phyloP scores from a whole-genome alignment of 1,140 invertebrate genomes.

The Dinothrombium tinctorium region DNA sequence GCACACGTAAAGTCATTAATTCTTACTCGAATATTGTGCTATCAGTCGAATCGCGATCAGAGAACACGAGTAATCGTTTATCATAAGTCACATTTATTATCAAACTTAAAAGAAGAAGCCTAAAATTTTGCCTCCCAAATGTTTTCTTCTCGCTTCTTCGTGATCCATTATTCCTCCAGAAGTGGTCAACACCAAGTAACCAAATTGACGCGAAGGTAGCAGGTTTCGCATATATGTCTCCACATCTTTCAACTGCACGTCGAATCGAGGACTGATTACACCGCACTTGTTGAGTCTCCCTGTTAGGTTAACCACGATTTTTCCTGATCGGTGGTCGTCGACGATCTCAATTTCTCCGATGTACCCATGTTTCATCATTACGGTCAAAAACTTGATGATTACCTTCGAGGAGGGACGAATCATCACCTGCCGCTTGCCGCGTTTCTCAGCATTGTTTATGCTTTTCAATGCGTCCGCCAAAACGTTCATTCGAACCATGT shows the following conservation, averaged over 20 bases:
- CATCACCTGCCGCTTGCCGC: conserved; percentile 92
- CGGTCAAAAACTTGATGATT: conserved; percentile 90
- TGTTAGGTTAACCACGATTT: conserved; percentile 96
- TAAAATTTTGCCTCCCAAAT: conserved; percentile 97
- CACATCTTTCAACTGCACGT: conserved; percentile 82
- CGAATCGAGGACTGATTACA: conserved; percentile 51
- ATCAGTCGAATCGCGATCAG: too few relatives aligned
- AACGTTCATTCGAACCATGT: conserved; percentile 99
- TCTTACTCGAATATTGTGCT: too few relatives aligned
- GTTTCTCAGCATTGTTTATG: conserved; percentile 97
- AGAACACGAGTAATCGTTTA: too few relatives aligned
- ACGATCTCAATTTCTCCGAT: conserved; percentile 99
- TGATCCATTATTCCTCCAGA: conserved; percentile 99
- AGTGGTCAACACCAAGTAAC: conserved; percentile 94
- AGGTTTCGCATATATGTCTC: conserved; percentile 97
- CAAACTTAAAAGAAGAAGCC: conserved; percentile 94
- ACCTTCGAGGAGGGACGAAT: conserved; percentile 96
- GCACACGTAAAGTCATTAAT: too few relatives aligned
- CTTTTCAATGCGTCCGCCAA: conserved; percentile 93
- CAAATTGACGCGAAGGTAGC: conserved; percentile 95
- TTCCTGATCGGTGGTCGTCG: conserved; percentile 93
- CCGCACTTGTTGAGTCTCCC: conserved; percentile 77
- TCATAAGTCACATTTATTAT: too few relatives aligned
- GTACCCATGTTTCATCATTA: conserved; percentile 99
- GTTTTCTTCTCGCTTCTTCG: conserved; percentile 96